Conservation (phyloP, 2,113 vertebrate genomes). For the Indicator maculatus region DNA sequence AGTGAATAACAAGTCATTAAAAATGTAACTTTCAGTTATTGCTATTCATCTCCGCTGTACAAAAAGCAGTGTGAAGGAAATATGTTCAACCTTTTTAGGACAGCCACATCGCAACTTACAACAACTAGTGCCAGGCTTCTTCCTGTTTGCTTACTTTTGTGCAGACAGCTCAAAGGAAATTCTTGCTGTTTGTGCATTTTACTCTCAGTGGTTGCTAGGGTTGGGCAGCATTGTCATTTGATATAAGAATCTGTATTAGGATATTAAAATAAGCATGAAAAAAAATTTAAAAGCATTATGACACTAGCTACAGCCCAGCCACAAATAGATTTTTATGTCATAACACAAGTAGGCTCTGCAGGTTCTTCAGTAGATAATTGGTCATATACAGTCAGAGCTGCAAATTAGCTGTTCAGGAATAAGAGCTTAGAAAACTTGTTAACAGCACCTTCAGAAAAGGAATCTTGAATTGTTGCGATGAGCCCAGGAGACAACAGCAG, state of each 20-base stretch:
- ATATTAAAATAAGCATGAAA: not conserved
- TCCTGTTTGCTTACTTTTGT: not conserved
- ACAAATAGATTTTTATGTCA: not conserved
- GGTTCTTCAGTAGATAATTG: not conserved
- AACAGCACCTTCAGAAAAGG: not conserved
- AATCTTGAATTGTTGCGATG: not conserved
- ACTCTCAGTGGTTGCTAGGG: not conserved
- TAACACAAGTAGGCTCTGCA: not conserved
- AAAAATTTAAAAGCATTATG: not conserved
- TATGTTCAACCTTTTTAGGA: fast-evolving
- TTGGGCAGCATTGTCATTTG: not conserved
- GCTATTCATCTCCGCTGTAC: not conserved
- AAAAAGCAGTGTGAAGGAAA: not conserved
- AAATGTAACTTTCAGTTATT: not conserved
- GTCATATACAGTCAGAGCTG: not conserved
- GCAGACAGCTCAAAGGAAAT: not conserved
- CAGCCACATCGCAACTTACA: not conserved
- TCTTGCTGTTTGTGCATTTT: not conserved
- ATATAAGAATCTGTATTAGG: not conserved
- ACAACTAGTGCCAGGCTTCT: not conserved
- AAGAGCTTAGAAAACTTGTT: not conserved
- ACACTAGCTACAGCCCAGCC: not conserved
- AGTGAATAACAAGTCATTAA: constrained; percentile 39
- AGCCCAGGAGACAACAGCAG: not conserved
- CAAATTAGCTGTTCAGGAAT: not conserved